Base-by-base conservation (phyloP, 2,888 invertebrate genomes). In the Netelia virgata region DNA sequence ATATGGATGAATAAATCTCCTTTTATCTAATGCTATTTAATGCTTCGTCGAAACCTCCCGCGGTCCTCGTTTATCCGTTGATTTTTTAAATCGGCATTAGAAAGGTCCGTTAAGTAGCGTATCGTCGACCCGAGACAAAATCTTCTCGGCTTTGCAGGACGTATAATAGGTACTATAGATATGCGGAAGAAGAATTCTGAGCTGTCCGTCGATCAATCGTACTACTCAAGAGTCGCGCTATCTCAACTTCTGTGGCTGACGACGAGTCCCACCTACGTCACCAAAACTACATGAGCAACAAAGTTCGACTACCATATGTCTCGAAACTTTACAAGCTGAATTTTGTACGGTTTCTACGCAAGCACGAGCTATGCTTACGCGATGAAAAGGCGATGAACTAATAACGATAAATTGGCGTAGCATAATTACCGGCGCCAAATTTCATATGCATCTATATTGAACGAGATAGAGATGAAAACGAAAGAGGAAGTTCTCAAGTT, bases 401-500 rank as follows among this genome's bases (percentile, higher is more conserved):
- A 76, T 66, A 43, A 53, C 68, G 76, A 83, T 80, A 76, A 83
- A 80, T 80, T 76, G 72, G 72, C 76, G 53, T 69, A n/a, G 20
- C 55, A 55, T 69, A 55, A 10, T 59, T 64, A 79, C 41, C 47
- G 63, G 41, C 36, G 9, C 59, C 64, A 50, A 20, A 69, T 50
- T 43, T 1, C 8, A 57, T 0, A 18, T 16, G n/a, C 5, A 57
- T 53, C 14, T 53, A 53, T 11, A 53, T 9, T 10, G 18, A n/a
- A 23, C 1, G 47, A 28, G 18, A 66, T 14, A 80, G 77, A 72
- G 72, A 10, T 47, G 11, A 3, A 47, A 47, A 63, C 55, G 69
- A 43, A 78, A 61, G 70, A 76, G 53, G 72, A 80, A 83, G 76
- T 83, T 83, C 61, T 76, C 70, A 80, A 80, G 84, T 86, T 87